Conservation (phyloP, 2,113 vertebrate genomes). For the Oplegnathus fasciatus region DNA sequence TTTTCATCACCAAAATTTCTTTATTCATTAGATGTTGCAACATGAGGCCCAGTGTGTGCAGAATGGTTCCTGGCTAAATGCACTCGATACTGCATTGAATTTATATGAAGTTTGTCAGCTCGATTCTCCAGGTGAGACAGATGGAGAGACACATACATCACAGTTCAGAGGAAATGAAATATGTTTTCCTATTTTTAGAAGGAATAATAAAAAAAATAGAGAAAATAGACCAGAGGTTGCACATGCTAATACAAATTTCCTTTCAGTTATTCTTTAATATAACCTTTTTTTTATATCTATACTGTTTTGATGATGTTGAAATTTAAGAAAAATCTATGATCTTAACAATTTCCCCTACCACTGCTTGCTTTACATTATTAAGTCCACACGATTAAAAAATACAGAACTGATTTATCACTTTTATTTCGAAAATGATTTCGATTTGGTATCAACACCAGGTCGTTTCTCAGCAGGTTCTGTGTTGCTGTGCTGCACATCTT, state of each 20-base stretch:
- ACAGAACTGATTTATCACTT: constrained; percentile 27
- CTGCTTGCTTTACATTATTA: not conserved
- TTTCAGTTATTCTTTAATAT: not conserved
- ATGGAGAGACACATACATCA: constrained; percentile 1
- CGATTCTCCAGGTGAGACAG: constrained; percentile 36
- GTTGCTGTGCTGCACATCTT: constrained; percentile 25
- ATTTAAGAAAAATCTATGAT: not conserved
- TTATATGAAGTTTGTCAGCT: constrained; percentile 53
- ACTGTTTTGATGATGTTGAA: not conserved
- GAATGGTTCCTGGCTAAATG: constrained; percentile 15
- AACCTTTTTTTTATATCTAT: not conserved
- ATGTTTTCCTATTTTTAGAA: not conserved
- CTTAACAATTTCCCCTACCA: not conserved
- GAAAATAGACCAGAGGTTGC: not conserved
- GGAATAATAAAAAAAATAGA: not conserved
- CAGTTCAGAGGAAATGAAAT: constrained; percentile 27
- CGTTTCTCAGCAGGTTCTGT: constrained; percentile 12
- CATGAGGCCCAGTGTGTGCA: constrained; percentile 28
- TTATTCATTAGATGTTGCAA: constrained; percentile 46
- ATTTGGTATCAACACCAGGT: constrained; percentile 26
- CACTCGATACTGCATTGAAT: constrained; percentile 17
- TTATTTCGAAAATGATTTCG: constrained; percentile 23
- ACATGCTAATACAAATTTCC: not conserved
- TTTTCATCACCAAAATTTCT: constrained; percentile 36
- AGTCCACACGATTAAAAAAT: not conserved